These are phyloP conservation scores for Tyria jacobaeae DNA, from an alignment of 2,888 invertebrate genomes.

Conservation along the genomic window DNA sequence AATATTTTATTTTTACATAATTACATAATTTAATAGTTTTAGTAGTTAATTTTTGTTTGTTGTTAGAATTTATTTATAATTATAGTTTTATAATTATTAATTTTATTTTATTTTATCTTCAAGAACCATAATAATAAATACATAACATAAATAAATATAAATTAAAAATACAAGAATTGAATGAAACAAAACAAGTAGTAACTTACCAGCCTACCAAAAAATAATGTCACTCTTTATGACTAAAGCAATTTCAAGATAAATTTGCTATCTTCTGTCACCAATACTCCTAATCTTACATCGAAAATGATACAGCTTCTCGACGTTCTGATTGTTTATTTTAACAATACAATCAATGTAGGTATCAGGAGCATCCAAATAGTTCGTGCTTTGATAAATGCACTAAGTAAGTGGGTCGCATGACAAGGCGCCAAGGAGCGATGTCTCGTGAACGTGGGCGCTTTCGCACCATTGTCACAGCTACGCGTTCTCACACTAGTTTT, in stretches of 20 bases:
- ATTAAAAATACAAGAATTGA: neutral
- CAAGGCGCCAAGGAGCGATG: slow-evolving; percentile 47
- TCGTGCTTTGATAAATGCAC: slow-evolving; percentile 57
- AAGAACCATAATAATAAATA: neutral
- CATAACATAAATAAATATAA: no score
- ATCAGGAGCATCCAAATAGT: slow-evolving; percentile 61
- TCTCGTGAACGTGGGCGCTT: slow-evolving; percentile 54
- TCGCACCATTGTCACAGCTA: slow-evolving; percentile 50
- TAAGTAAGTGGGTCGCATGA: slow-evolving; percentile 61
- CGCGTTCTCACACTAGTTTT: slow-evolving; percentile 54
- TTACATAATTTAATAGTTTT: no score
- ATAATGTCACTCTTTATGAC: slow-evolving; percentile 17
- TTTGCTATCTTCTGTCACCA: slow-evolving; percentile 9
- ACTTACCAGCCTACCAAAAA: no score
- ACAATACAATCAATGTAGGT: slow-evolving; percentile 73
- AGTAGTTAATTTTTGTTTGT: no score
- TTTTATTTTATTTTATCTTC: no score
- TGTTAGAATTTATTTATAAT: no score
- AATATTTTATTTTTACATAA: no score
- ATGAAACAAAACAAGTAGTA: no score
- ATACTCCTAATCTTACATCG: slow-evolving; percentile 30
- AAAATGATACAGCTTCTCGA: slow-evolving; percentile 47
- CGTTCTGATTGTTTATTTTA: slow-evolving; percentile 44
- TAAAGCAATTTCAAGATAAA: slow-evolving; percentile 18
- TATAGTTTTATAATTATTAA: no score